Conservation (phyloP, 2,888 invertebrate genomes). For the Micropterix aruncella region DNA sequence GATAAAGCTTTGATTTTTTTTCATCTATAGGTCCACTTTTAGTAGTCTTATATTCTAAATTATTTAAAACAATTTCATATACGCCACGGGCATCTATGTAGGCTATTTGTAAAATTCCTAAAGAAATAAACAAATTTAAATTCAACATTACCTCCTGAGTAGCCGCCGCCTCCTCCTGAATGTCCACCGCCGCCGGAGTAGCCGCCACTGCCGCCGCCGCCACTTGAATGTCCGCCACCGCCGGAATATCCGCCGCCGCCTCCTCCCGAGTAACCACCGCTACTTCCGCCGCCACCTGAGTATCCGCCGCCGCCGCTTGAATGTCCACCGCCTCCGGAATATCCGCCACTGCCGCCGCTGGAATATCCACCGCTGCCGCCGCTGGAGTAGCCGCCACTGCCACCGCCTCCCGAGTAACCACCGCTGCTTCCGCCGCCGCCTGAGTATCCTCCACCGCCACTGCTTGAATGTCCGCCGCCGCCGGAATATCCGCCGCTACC, state of each 20-base stretch:
- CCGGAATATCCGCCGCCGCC: constrained; percentile 15
- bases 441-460: constrained; percentile 16
- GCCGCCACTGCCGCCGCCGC: constrained; percentile 13
- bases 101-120: too few relatives aligned
- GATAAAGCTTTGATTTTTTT: too few relatives aligned
- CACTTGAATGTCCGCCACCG: constrained; percentile 12
- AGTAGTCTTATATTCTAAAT: too few relatives aligned
- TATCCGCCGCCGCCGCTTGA: constrained; percentile 13
- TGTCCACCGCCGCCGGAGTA: constrained; percentile 14
- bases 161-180: constrained; percentile 13
- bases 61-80: too few relatives aligned
- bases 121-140: too few relatives aligned
- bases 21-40: too few relatives aligned
- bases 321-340: too few relatives aligned
- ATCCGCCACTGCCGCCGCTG: too few relatives aligned
- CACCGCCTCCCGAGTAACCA: constrained; percentile 16
- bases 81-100: too few relatives aligned
- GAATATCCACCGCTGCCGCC: too few relatives aligned
- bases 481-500: constrained; percentile 13
- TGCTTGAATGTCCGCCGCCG: constrained; percentile 12
- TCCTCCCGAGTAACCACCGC: constrained; percentile 14
- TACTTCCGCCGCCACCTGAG: constrained; percentile 13
- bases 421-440: constrained; percentile 14
- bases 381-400: constrained; percentile 27
- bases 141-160: constrained; percentile 14